Percentiles rank a stretch among this genome's conserved stretches.
These are phyloP conservation scores for Charina bottae DNA, from an alignment of 2,113 vertebrate species.

Conservation along the genomic window DNA sequence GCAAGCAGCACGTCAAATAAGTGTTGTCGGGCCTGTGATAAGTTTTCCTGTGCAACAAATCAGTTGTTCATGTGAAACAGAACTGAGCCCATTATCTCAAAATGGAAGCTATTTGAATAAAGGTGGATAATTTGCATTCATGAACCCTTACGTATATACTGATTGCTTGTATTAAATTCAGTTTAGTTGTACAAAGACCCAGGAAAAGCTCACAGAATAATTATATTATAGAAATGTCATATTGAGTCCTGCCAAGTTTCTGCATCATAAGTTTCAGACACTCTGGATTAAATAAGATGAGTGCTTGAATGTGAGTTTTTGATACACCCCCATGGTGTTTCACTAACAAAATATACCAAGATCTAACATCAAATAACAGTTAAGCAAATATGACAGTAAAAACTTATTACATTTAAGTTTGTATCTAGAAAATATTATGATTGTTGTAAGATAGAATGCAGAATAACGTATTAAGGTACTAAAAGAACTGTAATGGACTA, in stretches of 20 bases:
- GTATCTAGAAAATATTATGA: slow-evolving; percentile 34
- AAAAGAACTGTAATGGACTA: slow-evolving; percentile 52
- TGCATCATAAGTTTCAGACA: slow-evolving; percentile 15
- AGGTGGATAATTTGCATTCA: slow-evolving; percentile 16
- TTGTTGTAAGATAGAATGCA: slow-evolving; percentile 24
- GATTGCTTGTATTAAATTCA: slow-evolving; percentile 20
- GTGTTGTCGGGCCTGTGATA: not conserved
- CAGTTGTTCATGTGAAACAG: not conserved
- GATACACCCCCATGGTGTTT: slow-evolving; percentile 26
- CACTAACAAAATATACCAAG: slow-evolving; percentile 29
- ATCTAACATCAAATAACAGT: slow-evolving; percentile 42
- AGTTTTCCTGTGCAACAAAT: slow-evolving; percentile 14
- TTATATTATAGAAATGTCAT: not conserved
- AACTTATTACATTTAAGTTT: slow-evolving; percentile 19
- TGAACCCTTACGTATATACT: not conserved
- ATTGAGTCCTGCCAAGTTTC: not conserved
- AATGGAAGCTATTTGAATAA: slow-evolving; percentile 19
- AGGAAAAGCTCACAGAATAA: slow-evolving; percentile 12
- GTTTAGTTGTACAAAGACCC: not conserved
- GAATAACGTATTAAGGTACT: slow-evolving; percentile 14
- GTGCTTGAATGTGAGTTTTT: slow-evolving; percentile 19
- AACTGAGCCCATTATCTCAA: slow-evolving; percentile 22
- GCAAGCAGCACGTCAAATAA: not conserved
- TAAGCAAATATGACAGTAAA: slow-evolving; percentile 55
- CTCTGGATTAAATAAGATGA: slow-evolving; percentile 10